These are phyloP conservation scores for Tribolium madens DNA, from an alignment of 1,140 invertebrate species.

Conservation along the genomic window DNA sequence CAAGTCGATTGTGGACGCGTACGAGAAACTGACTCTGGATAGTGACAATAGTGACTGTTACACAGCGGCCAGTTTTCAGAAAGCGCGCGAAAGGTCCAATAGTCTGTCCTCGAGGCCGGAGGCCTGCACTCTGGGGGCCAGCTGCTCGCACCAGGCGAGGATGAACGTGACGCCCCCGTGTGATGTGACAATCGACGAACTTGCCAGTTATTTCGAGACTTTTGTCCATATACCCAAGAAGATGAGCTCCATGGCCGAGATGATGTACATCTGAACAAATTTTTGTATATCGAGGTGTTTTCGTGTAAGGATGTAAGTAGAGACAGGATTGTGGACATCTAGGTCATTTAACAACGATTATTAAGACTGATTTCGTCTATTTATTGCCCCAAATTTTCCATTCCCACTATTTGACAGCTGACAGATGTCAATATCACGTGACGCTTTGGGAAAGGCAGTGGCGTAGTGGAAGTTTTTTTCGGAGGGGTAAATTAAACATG, in stretches of 20 bases:
- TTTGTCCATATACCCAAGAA: conserved; percentile 95
- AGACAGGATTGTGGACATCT: neutral
- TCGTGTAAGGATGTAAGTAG: conserved; percentile 38
- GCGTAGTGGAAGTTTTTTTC: neutral
- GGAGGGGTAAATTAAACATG: no score
- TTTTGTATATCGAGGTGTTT: conserved; percentile 35
- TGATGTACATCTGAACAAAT: conserved; percentile 88
- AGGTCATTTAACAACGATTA: conserved; percentile 21
- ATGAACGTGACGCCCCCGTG: conserved; percentile 72
- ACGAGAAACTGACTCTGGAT: conserved; percentile 61
- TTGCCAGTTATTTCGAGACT: conserved; percentile 93
- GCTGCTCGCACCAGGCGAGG: conserved; percentile 74
- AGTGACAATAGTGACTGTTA: conserved; percentile 49
- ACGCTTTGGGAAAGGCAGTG: neutral
- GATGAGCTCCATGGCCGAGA: conserved; percentile 96
- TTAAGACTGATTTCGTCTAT: conserved; percentile 21
- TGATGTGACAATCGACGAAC: conserved; percentile 89
- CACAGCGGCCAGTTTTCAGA: conserved; percentile 58
- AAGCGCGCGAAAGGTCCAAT: conserved; percentile 31
- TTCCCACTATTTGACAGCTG: neutral
- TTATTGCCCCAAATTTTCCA: conserved; percentile 12
- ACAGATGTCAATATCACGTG: neutral
- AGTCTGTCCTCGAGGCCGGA: conserved; percentile 15
- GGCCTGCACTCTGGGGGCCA: conserved; percentile 51
- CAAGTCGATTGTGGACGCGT: conserved; percentile 61